phyloP scores from a whole-genome alignment of 2,113 vertebrate genomes.

The Notothenia rossii region DNA sequence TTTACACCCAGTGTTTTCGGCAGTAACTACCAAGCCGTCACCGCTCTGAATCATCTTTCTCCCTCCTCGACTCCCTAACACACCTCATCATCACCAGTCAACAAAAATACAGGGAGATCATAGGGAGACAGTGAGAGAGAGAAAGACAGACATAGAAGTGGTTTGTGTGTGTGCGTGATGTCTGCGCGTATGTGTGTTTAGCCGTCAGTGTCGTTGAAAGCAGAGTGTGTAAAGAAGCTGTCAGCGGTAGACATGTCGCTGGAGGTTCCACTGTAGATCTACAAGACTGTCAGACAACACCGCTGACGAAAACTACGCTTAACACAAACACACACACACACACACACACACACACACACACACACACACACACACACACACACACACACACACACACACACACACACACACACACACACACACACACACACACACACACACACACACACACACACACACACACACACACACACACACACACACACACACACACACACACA shows the following conservation, averaged over 20 bases:
- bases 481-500: conserved; percentile 31
- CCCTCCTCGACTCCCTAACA: conserved; percentile 64
- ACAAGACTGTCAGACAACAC: conserved; percentile 73
- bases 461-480: conserved; percentile 37
- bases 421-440: conserved; percentile 33
- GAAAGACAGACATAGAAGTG: conserved; percentile 47
- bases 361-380: conserved; percentile 1
- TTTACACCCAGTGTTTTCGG: conserved; percentile 57
- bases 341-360: conserved; percentile 20
- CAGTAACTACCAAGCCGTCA: conserved; percentile 54
- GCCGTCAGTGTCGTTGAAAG: conserved; percentile 72
- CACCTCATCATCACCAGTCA: conserved; percentile 69
- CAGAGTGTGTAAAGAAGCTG: conserved; percentile 74
- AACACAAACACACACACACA: conserved; percentile 33
- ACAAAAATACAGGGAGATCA: conserved; percentile 74
- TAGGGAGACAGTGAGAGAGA: conserved; percentile 54
- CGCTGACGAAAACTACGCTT: conserved; percentile 62
- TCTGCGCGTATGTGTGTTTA: conserved; percentile 49
- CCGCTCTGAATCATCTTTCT: conserved; percentile 69
- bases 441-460: conserved; percentile 34
- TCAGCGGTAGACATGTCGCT: conserved; percentile 74
- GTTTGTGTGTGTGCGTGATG: conserved; percentile 31
- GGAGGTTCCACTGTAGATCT: conserved; percentile 73
- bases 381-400: conserved; percentile 23
- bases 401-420: neutral